These are phyloP conservation scores for Azemiops feae DNA, from an alignment of 2,113 vertebrate genomes.

Conservation along the genomic window DNA sequence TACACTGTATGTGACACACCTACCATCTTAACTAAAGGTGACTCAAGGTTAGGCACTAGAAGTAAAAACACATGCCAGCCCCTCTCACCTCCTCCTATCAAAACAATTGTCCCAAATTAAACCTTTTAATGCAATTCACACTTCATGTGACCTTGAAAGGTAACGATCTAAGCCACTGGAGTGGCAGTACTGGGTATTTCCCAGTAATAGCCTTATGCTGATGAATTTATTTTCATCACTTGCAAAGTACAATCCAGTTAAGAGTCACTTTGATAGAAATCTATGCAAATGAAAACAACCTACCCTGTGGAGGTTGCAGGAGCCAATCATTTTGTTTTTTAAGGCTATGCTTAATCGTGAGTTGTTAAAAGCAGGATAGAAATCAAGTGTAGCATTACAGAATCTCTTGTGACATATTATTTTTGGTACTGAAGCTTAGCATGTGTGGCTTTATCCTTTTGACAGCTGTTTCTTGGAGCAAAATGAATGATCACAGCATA, in stretches of 20 bases:
- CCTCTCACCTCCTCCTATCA: background rate
- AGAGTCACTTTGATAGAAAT: background rate
- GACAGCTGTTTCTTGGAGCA: slow-evolving; percentile 50
- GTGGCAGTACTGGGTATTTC: background rate
- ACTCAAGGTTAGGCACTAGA: background rate
- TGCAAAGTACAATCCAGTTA: slow-evolving; percentile 13
- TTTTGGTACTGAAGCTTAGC: slow-evolving; percentile 40
- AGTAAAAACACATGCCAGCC: background rate
- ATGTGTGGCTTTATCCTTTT: slow-evolving; percentile 40
- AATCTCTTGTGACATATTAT: slow-evolving; percentile 34
- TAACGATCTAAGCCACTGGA: background rate
- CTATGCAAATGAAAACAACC: background rate
- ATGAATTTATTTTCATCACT: background rate
- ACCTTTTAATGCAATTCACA: background rate
- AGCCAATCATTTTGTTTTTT: slow-evolving; percentile 19
- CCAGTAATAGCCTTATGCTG: background rate
- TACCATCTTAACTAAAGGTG: background rate
- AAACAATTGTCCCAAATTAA: background rate
- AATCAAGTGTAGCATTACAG: slow-evolving; percentile 8
- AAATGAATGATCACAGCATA: background rate
- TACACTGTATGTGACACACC: background rate
- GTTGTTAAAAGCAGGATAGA: slow-evolving; percentile 21
- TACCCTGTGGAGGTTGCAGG: background rate
- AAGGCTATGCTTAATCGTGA: background rate
- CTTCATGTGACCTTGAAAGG: background rate